Percentiles rank a stretch among this genome's conserved stretches.
phyloP scores from a whole-genome alignment of 2,113 vertebrate genomes.

The Henicopernis longicauda region DNA sequence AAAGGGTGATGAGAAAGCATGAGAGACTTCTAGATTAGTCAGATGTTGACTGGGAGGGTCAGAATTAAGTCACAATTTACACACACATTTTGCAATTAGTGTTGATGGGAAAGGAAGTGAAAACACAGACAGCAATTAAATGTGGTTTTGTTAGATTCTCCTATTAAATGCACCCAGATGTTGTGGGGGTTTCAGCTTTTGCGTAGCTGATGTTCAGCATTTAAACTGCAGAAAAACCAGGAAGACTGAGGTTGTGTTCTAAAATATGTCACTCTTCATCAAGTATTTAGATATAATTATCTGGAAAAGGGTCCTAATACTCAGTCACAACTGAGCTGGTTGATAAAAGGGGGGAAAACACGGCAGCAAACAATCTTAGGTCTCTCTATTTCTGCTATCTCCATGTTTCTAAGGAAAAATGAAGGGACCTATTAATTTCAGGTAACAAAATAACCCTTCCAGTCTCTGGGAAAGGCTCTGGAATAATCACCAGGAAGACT shows the following conservation, averaged over 20 bases:
- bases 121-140: conserved; percentile 30
- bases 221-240: not conserved
- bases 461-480: not conserved
- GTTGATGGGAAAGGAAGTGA: conserved; percentile 49
- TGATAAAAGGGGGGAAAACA: not conserved
- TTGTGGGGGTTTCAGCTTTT: not conserved
- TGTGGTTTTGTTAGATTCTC: conserved; percentile 45
- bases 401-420: not conserved
- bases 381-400: not conserved
- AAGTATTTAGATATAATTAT: not conserved
- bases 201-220: not conserved
- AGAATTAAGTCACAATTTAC: conserved; percentile 28
- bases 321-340: not conserved
- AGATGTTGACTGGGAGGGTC: conserved; percentile 11
- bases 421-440: not conserved
- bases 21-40: not conserved
- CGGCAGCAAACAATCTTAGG: not conserved
- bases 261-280: not conserved
- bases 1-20: not conserved
- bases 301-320: not conserved
- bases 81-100: conserved; percentile 27
- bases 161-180: conserved; percentile 35
- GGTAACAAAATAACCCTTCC: not conserved
- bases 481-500: not conserved
- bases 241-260: not conserved